phyloP scores from a whole-genome alignment of 2,888 invertebrate species.

The Atrina japonica region DNA sequence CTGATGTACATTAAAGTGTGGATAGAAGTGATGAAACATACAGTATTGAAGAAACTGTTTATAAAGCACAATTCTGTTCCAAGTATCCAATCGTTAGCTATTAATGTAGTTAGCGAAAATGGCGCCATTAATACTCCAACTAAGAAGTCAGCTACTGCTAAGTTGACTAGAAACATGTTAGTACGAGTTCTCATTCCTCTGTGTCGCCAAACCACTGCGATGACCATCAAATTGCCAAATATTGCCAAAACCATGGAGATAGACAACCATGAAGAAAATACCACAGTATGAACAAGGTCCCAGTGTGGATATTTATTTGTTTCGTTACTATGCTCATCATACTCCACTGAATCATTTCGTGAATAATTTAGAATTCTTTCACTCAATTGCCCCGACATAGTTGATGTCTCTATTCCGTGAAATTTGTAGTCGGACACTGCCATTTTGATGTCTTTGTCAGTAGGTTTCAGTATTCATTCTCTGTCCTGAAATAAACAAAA shows the following conservation, averaged over 20 bases:
- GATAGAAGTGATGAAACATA: constrained; percentile 81
- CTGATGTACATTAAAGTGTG: constrained; percentile 82
- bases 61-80: constrained; percentile 77
- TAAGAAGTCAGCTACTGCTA: constrained; percentile 81
- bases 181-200: constrained; percentile 81
- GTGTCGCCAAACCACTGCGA: constrained; percentile 79
- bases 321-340: too few relatives aligned
- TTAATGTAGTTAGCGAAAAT: constrained; percentile 80
- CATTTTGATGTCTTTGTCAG: too few relatives aligned
- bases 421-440: too few relatives aligned
- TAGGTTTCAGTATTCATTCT: too few relatives aligned
- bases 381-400: too few relatives aligned
- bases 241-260: constrained; percentile 78
- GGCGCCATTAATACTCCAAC: constrained; percentile 80
- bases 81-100: constrained; percentile 80
- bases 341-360: too few relatives aligned
- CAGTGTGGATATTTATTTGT: background rate
- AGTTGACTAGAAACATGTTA: constrained; percentile 81
- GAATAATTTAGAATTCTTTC: too few relatives aligned
- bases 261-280: constrained; percentile 73
- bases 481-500: too few relatives aligned
- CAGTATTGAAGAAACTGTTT: constrained; percentile 80
- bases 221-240: constrained; percentile 81
- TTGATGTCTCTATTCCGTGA: too few relatives aligned
- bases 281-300: constrained; percentile 59